Percentiles rank a stretch among this genome's conserved stretches.
Conservation (phyloP, 2,888 invertebrate species). For the Morinoia aosen region DNA sequence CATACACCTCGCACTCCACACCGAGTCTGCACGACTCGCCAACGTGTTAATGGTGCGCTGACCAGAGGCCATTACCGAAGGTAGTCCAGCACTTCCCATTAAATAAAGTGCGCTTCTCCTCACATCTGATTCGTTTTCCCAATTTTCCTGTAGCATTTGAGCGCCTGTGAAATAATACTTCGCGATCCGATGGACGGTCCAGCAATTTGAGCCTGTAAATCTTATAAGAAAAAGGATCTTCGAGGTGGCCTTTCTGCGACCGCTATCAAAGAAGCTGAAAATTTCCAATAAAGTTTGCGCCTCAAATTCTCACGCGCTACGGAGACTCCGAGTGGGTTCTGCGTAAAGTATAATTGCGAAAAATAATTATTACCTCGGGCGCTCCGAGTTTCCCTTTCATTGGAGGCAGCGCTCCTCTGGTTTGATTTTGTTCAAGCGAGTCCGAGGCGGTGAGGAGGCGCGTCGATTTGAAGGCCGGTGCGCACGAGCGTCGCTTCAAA, state of each 20-base stretch:
- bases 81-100: neutral
- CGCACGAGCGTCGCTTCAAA: neutral
- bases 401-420: neutral
- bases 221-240: conserved; percentile 44
- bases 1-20: too few species aligned
- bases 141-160: neutral
- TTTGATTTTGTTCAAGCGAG: neutral
- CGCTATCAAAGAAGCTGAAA: conserved; percentile 52
- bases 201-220: conserved; percentile 27
- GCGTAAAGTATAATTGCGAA: conserved; percentile 47
- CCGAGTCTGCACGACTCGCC: too few species aligned
- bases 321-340: neutral
- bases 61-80: neutral
- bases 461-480: neutral
- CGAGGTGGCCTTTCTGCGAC: conserved; percentile 5
- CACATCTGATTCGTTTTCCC: neutral
- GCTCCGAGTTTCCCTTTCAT: conserved; percentile 32
- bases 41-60: too few species aligned
- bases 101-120: neutral
- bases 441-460: neutral
- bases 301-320: conserved; percentile 49
- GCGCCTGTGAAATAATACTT: neutral
- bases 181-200: neutral
- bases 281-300: conserved; percentile 51
- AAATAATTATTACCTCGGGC: conserved; percentile 51